These are phyloP conservation scores for Phymastichus coffea DNA, from an alignment of 1,140 invertebrate species.

Conservation along the genomic window DNA sequence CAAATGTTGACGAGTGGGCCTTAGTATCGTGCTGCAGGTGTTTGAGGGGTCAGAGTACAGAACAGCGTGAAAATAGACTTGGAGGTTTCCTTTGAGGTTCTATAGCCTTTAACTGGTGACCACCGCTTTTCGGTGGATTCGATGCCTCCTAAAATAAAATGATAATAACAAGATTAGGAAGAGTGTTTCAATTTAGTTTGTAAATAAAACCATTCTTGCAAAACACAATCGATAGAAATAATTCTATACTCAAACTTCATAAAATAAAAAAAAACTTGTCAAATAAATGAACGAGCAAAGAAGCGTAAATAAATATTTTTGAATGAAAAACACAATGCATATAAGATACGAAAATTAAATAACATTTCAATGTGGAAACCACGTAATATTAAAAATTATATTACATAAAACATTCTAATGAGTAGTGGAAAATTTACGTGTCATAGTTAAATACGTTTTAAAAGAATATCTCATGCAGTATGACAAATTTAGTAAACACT, in stretches of 20 bases:
- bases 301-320: not conserved
- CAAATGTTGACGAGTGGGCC: conserved; percentile 44
- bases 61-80: conserved; percentile 73
- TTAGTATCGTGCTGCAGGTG: conserved; percentile 38
- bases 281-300: not conserved
- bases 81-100: conserved; percentile 73
- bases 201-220: not conserved
- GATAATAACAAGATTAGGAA: too few relatives aligned
- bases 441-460: too few relatives aligned
- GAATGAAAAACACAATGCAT: not conserved
- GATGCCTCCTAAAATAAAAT: conserved; percentile 68
- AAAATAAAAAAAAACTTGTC: not conserved
- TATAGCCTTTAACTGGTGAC: conserved; percentile 68
- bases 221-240: not conserved
- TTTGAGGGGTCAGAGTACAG: conserved; percentile 69
- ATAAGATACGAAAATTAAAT: too few relatives aligned
- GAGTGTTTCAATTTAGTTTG: too few relatives aligned
- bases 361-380: too few relatives aligned
- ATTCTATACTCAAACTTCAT: not conserved
- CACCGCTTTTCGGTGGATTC: conserved; percentile 73
- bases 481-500: too few relatives aligned
- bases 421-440: too few relatives aligned
- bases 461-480: too few relatives aligned
- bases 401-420: too few relatives aligned
- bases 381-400: too few relatives aligned